These are phyloP conservation scores for Liolophura sinensis DNA, from an alignment of 1,140 invertebrate species.

Conservation along the genomic window DNA sequence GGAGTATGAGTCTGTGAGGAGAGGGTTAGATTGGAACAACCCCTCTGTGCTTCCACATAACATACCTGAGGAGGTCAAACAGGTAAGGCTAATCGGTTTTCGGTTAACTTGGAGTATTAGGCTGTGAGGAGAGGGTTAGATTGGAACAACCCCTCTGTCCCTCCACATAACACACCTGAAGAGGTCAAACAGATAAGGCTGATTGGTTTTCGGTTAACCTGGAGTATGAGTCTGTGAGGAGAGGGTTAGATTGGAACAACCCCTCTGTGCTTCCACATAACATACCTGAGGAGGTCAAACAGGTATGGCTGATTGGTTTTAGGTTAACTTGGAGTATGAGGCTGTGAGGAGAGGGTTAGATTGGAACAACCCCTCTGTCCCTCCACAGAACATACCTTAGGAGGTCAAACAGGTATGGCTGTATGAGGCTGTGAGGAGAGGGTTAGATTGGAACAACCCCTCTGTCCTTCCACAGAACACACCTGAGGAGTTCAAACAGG, in stretches of 20 bases:
- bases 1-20: conserved; percentile 91
- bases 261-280: conserved; percentile 91
- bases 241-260: conserved; percentile 89
- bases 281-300: conserved; percentile 90
- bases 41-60: conserved; percentile 92
- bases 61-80: conserved; percentile 88
- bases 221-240: conserved; percentile 87
- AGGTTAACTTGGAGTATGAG: conserved; percentile 95
- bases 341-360: conserved; percentile 92
- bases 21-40: conserved; percentile 91
- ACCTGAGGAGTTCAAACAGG: conserved; percentile 89
- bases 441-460: conserved; percentile 88
- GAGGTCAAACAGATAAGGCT: conserved; percentile 87
- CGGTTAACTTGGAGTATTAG: conserved; percentile 92
- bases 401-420: conserved; percentile 84
- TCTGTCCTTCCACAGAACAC: conserved; percentile 87
- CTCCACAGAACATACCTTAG: conserved; percentile 87
- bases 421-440: conserved; percentile 88
- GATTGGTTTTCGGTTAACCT: no score
- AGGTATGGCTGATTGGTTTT: conserved; percentile 85
- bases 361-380: conserved; percentile 89
- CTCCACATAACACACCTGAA: conserved; percentile 85
- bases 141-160: conserved; percentile 87
- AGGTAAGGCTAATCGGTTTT: conserved; percentile 68
- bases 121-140: conserved; percentile 90